A percentile compares a stretch with the other conserved stretches of the same genome.
These are phyloP conservation scores for Scelioninae gen. 2 DNA, from an alignment of 2,888 invertebrate genomes.

Conservation along the genomic window DNA sequence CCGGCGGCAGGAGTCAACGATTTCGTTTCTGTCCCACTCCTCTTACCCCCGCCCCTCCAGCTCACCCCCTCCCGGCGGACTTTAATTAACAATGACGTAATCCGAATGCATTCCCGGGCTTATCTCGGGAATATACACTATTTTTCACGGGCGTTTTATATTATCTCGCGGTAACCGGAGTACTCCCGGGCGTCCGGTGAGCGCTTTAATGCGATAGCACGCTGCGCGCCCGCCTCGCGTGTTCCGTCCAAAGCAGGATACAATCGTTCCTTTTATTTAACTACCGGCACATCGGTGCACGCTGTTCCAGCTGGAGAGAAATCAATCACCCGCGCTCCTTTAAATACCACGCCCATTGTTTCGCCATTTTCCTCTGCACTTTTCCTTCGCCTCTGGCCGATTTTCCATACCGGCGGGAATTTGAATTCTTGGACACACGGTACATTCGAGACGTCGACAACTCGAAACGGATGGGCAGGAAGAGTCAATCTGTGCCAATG, in stretches of 20 bases:
- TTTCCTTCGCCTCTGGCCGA: too few species aligned
- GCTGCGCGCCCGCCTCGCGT: conserved; percentile 62
- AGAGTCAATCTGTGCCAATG: too few species aligned
- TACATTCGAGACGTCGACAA: too few species aligned
- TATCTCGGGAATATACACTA: conserved; percentile 62
- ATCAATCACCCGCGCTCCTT: conserved; percentile 58
- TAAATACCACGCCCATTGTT: conserved; percentile 20
- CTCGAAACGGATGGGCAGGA: too few species aligned
- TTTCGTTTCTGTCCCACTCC: too few species aligned
- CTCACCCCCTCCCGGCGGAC: not conserved
- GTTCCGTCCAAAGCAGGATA: conserved; percentile 56
- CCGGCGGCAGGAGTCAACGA: not conserved
- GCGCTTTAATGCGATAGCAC: conserved; percentile 64
- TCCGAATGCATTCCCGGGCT: conserved; percentile 47
- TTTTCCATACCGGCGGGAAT: too few species aligned
- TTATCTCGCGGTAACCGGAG: conserved; percentile 65
- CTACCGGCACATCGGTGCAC: conserved; percentile 61
- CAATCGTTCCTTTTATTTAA: conserved; percentile 67
- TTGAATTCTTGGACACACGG: too few species aligned
- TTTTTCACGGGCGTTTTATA: conserved; percentile 67
- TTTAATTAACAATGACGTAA: conserved; percentile 52
- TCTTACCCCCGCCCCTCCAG: too few species aligned
- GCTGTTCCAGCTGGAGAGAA: conserved; percentile 62
- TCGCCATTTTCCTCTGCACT: too few species aligned
- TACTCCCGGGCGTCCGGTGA: conserved; percentile 57